Evolutionary conservation across 2,113 vertebrate genomes (phyloP).

Genomic region (Pholis gunnellus): DNA sequence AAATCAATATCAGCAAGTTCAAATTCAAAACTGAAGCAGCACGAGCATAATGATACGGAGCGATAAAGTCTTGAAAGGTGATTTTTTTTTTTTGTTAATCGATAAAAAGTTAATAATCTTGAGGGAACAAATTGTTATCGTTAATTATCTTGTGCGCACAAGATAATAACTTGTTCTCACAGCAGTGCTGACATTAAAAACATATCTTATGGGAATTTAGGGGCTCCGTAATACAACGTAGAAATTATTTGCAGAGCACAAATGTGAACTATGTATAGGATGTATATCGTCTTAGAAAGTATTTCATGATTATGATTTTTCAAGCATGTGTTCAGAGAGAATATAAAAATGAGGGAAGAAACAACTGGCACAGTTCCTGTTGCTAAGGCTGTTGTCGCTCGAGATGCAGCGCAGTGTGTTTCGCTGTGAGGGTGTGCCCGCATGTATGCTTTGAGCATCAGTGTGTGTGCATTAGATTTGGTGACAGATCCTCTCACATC

Average conservation of each 20-base stretch:
- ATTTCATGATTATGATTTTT: neutral
- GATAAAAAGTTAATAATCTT: neutral
- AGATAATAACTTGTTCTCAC: neutral
- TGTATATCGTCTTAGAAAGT: neutral
- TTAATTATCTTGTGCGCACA: neutral
- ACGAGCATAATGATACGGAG: neutral
- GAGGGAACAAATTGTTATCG: neutral
- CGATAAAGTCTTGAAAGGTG: neutral
- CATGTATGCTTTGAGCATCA: conserved; percentile 17
- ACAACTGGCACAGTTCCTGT: conserved; percentile 31
- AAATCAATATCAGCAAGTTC: neutral
- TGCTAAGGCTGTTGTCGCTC: conserved; percentile 51
- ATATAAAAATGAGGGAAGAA: conserved; percentile 24
- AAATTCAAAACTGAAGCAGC: neutral
- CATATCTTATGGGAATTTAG: neutral
- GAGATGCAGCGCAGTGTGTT: conserved; percentile 27
- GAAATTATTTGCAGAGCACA: too few species aligned
- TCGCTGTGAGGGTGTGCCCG: neutral
- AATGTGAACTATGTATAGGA: too few species aligned
- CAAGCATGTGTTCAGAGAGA: neutral
- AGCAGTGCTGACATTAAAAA: neutral
- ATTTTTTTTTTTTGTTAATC: neutral
- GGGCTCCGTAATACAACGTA: neutral
- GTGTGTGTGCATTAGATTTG: conserved; percentile 27
- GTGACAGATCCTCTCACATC: conserved; percentile 45